Conservation (phyloP, 2,888 invertebrate species). For the Napeogenes sylphis region DNA sequence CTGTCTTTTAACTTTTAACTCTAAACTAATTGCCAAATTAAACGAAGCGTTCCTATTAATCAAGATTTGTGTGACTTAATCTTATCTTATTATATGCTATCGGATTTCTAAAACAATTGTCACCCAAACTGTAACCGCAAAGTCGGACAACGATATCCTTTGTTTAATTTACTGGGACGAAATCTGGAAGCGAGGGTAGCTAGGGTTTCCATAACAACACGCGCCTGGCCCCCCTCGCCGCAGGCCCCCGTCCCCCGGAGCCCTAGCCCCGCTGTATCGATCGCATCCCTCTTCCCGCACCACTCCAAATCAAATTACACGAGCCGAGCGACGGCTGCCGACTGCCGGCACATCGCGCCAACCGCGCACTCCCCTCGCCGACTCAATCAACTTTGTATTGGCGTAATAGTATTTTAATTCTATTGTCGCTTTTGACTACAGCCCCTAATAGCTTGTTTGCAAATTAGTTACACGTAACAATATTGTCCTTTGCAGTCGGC, state of each 20-base stretch:
- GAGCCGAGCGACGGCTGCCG: constrained; percentile 44
- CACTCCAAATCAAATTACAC: constrained; percentile 77
- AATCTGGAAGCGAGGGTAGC: constrained; percentile 73
- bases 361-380: constrained; percentile 36
- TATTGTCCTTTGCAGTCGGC: constrained; percentile 31
- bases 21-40: constrained; percentile 11
- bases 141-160: constrained; percentile 60
- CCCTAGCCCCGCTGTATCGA: constrained; percentile 47
- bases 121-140: constrained; percentile 29
- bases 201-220: constrained; percentile 75
- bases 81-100: constrained; percentile 30
- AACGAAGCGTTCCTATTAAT: constrained; percentile 17
- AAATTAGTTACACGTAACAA: constrained; percentile 56
- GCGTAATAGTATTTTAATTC: constrained; percentile 76
- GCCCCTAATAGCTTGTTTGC: constrained; percentile 64
- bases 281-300: constrained; percentile 50
- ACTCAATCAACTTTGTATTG: constrained; percentile 72
- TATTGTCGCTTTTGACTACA: constrained; percentile 69
- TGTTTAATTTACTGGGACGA: constrained; percentile 74
- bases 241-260: constrained; percentile 34
- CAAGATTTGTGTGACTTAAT: constrained; percentile 23
- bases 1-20: constrained; percentile 11
- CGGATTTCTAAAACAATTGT: constrained; percentile 30
- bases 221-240: constrained; percentile 43
- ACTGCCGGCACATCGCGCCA: constrained; percentile 34